Conservation (phyloP, 2,797 vertebrate genomes). For the Mus caroli region DNA sequence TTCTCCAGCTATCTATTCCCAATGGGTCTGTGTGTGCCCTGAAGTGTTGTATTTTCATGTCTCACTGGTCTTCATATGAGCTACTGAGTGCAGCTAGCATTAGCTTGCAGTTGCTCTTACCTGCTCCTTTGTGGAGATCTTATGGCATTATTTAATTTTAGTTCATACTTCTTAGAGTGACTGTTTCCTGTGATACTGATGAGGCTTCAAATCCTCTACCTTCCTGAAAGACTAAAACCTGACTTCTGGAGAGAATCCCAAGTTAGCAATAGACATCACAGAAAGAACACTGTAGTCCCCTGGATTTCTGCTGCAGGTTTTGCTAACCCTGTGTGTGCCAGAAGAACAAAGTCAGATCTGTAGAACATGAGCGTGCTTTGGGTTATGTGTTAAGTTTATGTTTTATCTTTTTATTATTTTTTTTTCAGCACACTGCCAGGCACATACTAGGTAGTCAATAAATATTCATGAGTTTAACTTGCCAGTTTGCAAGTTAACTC, state of each 20-base stretch:
- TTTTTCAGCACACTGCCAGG: background rate
- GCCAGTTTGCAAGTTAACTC: background rate
- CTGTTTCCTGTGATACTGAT: background rate
- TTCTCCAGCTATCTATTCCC: background rate
- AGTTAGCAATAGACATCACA: background rate
- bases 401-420: background rate
- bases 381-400: background rate
- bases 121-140: background rate
- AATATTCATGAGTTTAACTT: slow-evolving; percentile 40
- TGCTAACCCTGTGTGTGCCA: background rate
- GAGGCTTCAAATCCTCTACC: background rate
- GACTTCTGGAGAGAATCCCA: background rate
- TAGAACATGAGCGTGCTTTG: background rate
- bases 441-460: background rate
- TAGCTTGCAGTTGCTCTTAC: background rate
- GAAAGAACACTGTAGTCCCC: background rate
- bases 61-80: background rate
- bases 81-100: background rate
- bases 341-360: background rate
- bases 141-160: background rate
- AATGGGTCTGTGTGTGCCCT: background rate
- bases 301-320: background rate
- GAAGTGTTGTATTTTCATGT: background rate
- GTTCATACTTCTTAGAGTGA: background rate
- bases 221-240: background rate